Evolutionary conservation across 2,797 vertebrate genomes (phyloP), one percentile per base, ranked within the genome.

Genomic region (Paratrypauchen microcephalus): DNA sequence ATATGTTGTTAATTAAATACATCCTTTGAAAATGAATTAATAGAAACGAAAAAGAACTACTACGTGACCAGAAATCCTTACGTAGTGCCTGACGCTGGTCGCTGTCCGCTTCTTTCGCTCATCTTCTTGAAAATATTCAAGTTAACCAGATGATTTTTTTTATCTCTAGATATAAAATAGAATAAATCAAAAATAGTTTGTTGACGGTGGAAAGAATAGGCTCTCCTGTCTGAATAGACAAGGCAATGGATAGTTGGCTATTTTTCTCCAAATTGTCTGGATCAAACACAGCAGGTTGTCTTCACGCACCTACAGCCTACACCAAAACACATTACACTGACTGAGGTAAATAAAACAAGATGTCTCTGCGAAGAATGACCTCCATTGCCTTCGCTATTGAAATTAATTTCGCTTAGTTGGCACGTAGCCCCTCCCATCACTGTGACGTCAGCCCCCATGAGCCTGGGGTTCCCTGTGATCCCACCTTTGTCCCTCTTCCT

Each of bases 101-200:
- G 64, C 66, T 83, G 57, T 0, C 75, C 67, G 32, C 70, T 67
- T 54, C 72, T 77, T 13, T 77, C 60, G 2, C 81, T 75, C 92
- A 92, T 93, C 54, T 72, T 83, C 73, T 74, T 84, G 66, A 70
- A 71, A 59, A 6, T 74, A 26, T 47, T 6, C 52, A 30, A 54
- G 32, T 36, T 4, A 13, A 63, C 19, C 18, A 11, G 0, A 39
- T 13, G 70, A 62, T 50, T 12, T 1, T 12, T 1, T 72, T 1
- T 26, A 19, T 60, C 23, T 47, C 16, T 36, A 26, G 15, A 47
- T 16, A 47, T 4, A 19, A 36, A 36, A 36, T 9, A 16, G 32
- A 47, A 57, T 5, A 18, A 28, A 16, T 2, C 15, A 18, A 18
- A 26, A 26, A 48, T 16, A 18, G 6, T 28, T 30, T 30, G 18